Base-by-base conservation (phyloP, 2,113 vertebrate genomes). In the Hemicordylus capensis region DNA sequence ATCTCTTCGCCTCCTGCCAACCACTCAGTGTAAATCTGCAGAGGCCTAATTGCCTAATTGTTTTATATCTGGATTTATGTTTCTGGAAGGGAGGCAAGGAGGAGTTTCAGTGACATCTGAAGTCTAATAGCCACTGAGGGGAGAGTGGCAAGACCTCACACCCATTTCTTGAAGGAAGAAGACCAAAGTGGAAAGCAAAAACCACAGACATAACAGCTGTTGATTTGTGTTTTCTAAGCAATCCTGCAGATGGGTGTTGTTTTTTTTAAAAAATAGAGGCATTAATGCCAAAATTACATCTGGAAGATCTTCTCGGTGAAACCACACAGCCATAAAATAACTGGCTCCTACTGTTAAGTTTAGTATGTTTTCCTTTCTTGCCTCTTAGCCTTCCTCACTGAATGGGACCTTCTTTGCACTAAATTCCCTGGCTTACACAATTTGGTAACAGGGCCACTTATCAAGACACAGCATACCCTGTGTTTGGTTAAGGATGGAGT, bases 301-400 rank as follows among this genome's bases (percentile, higher is more conserved):
- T 95, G 93, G 93, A 93, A 94, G 89, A 92, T 92, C 89, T 91
- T 91, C 83, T 0, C 48, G 79, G 66, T 67, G 78, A 94, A 95
- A 88, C 92, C 93, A 94, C 93, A 89, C 93, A 93, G 81, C 85
- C 73, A 70, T 74, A 72, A 89, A 93, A 94, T 85, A 91, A 93
- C 84, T 86, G 75, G 3, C 34, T 87, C 88, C 88, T 93, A 89
- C 84, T 93, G 79, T 81, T 92, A 81, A 88, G 64, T 81, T 79
- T 88, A 88, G 84, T 44, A 39, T 88, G 86, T n/a, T 3, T 87
- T 80, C 0, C 85, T 83, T 90, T 54, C 31, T 76, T 77, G 87
- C 84, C 83, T 89, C 87, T 75, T 20, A 63, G 82, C 67, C 75
- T 9, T 44, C 37, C 20, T 11, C 6, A 56, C 19, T 58, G 17